Percentiles rank a stretch among this genome's conserved stretches.
Evolutionary conservation across 2,113 vertebrate species (phyloP).

Genomic region (Dipodomys stephensi): DNA sequence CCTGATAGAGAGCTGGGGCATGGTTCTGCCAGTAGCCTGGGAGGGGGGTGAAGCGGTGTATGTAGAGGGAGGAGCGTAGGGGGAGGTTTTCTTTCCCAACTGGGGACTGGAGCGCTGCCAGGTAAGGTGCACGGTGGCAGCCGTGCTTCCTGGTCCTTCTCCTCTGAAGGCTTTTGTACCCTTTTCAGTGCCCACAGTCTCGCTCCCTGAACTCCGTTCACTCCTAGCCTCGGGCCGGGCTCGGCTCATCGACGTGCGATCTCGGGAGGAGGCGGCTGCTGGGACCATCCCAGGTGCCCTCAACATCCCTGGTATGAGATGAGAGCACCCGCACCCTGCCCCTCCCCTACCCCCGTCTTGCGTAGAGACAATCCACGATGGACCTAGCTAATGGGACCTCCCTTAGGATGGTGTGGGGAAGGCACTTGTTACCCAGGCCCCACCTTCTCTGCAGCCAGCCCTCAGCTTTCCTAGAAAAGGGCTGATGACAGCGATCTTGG

Average conservation of each 20-base stretch:
- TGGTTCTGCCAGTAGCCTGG: not conserved
- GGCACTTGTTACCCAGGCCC: not conserved
- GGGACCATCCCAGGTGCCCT: constrained; percentile 76
- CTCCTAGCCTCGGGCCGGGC: constrained; percentile 63
- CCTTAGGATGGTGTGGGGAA: not conserved
- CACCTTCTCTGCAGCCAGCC: not conserved
- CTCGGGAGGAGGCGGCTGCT: constrained; percentile 68
- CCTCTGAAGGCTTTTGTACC: not conserved
- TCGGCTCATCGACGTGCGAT: constrained; percentile 70
- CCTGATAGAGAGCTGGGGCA: accelerated
- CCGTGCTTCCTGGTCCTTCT: no score
- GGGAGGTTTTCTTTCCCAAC: not conserved
- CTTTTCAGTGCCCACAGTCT: constrained; percentile 61
- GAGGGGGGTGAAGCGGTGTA: not conserved
- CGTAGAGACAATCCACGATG: not conserved
- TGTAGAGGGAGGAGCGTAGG: not conserved
- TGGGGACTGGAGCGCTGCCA: not conserved
- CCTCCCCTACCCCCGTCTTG: not conserved
- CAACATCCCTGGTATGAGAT: constrained; percentile 67
- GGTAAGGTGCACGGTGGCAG: not conserved
- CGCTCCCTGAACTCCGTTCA: constrained; percentile 59
- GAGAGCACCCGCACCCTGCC: no score
- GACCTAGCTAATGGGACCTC: not conserved
- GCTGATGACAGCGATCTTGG: not conserved
- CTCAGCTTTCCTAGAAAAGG: not conserved